These are phyloP conservation scores for Heliopora coerulea DNA, from an alignment of 92 coral and sea anemone species.

Conservation along the genomic window DNA sequence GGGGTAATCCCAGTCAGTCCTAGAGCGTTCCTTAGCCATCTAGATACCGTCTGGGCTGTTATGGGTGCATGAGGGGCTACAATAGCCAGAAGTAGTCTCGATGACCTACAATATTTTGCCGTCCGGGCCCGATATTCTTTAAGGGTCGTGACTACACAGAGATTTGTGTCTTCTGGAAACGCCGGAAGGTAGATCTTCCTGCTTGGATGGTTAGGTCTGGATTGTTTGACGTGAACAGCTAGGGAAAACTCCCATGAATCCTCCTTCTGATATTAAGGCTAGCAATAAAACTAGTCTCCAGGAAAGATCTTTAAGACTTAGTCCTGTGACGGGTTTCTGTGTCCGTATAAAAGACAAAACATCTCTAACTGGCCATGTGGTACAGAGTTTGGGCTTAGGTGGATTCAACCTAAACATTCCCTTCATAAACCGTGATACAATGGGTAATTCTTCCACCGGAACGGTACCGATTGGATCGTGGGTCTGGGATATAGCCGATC, in stretches of 20 bases:
- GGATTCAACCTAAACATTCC: conserved; percentile 10
- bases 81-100: conserved; percentile 27
- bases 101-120: conserved; percentile 9
- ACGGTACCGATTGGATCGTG: conserved; percentile 36
- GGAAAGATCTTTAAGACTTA: conserved; percentile 37
- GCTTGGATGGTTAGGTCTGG: conserved; percentile 49
- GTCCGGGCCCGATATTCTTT: conserved; percentile 42
- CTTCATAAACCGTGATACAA: conserved; percentile 42
- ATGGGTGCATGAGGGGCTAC: conserved; percentile 24
- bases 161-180: conserved; percentile 35
- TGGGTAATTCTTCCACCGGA: conserved; percentile 31
- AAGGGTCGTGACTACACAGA: conserved; percentile 32
- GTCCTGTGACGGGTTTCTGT: conserved; percentile 20
- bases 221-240: conserved; percentile 46
- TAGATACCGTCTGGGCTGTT: conserved; percentile 45
- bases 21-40: too few species aligned
- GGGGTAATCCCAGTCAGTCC: conserved; percentile 25
- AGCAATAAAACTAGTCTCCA: conserved; percentile 36
- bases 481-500: conserved; percentile 48
- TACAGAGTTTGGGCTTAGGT: conserved; percentile 1
- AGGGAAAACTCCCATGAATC: conserved; percentile 53
- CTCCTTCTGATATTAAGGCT: conserved; percentile 46
- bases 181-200: conserved; percentile 33
- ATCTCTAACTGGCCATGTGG: conserved; percentile 15
- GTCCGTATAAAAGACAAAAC: background rate